Evolutionary conservation across 2,888 invertebrate species (phyloP).

Genomic region (Caradrina clavipalpis): DNA sequence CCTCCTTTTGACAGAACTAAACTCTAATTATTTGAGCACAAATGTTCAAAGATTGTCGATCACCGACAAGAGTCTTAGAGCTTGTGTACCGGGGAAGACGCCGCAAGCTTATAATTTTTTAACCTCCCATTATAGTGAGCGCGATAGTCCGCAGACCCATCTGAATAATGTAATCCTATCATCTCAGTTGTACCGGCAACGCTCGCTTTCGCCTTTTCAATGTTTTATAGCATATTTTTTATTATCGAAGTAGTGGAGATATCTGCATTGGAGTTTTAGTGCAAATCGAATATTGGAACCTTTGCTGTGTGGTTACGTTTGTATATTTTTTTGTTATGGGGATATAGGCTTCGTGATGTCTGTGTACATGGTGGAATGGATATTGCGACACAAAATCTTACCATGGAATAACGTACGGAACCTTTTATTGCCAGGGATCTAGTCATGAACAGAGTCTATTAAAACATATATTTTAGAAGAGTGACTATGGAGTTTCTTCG

Average conservation of each 20-base stretch:
- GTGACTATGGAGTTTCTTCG: too few relatives aligned
- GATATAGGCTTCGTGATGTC: neutral
- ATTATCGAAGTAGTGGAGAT: conserved; percentile 22
- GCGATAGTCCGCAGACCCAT: conserved; percentile 54
- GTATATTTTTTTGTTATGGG: conserved; percentile 4
- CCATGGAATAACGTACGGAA: too few relatives aligned
- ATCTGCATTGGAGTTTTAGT: conserved; percentile 42
- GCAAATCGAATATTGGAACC: conserved; percentile 40
- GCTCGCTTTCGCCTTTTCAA: conserved; percentile 38
- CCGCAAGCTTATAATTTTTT: conserved; percentile 62
- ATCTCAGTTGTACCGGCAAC: conserved; percentile 49
- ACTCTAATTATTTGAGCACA: neutral
- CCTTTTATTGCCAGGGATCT: too few relatives aligned
- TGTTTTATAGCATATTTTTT: conserved; percentile 60
- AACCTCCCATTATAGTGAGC: conserved; percentile 54
- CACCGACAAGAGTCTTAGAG: neutral
- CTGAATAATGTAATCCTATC: conserved; percentile 68
- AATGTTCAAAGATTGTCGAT: conserved; percentile 37
- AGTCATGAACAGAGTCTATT: too few relatives aligned
- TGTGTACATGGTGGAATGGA: neutral
- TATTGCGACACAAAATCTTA: too few relatives aligned
- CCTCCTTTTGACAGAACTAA: too few relatives aligned
- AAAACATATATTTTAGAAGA: too few relatives aligned
- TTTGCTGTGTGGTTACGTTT: neutral
- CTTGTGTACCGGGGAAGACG: conserved; percentile 34